A percentile compares a stretch with the other conserved stretches of the same genome.
Conservation (phyloP, 2,888 invertebrate genomes). For the Calephelis perditalis region DNA sequence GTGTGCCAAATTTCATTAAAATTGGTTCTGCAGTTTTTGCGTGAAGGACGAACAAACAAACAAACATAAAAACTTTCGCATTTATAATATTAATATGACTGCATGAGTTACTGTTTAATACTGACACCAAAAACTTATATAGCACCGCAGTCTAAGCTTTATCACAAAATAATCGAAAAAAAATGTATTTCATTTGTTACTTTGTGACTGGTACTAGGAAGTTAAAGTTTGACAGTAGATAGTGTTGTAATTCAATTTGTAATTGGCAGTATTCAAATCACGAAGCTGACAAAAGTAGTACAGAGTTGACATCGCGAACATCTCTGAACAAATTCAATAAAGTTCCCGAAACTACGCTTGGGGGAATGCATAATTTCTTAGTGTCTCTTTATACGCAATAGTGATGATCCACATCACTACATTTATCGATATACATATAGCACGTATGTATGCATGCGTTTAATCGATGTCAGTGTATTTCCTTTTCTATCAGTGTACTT, state of each 20-base stretch:
- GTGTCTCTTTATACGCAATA: slow-evolving; percentile 70
- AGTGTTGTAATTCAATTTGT: slow-evolving; percentile 12
- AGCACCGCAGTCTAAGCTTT: no score
- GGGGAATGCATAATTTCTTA: slow-evolving; percentile 77
- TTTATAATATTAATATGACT: no score
- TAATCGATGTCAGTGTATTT: no score
- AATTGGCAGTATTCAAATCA: slow-evolving; percentile 51
- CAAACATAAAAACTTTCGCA: no score
- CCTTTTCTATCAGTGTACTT: no score
- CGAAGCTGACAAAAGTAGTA: slow-evolving; percentile 69
- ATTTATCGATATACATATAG: background rate
- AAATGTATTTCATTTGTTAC: no score
- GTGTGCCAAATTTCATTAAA: no score
- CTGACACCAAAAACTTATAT: no score
- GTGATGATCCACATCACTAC: slow-evolving; percentile 34
- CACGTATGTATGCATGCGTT: background rate
- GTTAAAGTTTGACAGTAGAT: background rate
- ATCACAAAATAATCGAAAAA: no score
- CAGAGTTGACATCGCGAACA: slow-evolving; percentile 40
- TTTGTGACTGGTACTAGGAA: background rate
- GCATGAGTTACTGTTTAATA: no score
- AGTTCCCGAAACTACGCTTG: slow-evolving; percentile 69
- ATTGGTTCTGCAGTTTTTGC: no score
- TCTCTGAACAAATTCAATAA: slow-evolving; percentile 75
- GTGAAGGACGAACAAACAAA: no score